A percentile compares a stretch with the other conserved stretches of the same genome.
Conservation (phyloP, 1,140 invertebrate genomes). For the Myzus persicae region DNA sequence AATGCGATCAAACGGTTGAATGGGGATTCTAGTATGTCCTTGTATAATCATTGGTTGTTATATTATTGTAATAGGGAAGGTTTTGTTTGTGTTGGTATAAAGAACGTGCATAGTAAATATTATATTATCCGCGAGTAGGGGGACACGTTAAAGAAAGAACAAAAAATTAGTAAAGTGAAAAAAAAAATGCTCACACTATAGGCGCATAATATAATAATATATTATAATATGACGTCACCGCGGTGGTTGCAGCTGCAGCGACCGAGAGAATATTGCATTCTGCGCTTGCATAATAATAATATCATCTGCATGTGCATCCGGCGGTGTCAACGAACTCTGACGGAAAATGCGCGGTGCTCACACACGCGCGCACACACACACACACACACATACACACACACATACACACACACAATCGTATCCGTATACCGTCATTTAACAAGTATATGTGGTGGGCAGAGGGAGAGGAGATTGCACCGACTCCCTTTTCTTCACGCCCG, state of each 20-base stretch:
- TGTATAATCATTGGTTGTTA: conserved; percentile 30
- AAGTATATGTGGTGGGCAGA: background rate
- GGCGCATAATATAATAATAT: background rate
- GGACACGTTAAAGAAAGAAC: background rate
- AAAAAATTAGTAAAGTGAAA: background rate
- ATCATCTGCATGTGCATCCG: conserved; percentile 40
- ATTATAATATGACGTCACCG: conserved; percentile 37
- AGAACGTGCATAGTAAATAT: background rate
- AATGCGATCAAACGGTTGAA: conserved; percentile 12
- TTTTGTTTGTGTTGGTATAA: background rate
- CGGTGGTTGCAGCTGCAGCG: background rate
- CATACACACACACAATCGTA: too few relatives aligned
- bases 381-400: background rate
- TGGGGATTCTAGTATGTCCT: conserved; percentile 6
- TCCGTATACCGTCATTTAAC: background rate
- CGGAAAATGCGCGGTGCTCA: background rate
- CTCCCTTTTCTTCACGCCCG: background rate
- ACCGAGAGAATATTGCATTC: conserved; percentile 8
- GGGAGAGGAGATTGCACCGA: background rate
- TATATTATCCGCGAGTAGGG: background rate
- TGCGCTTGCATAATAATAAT: conserved; percentile 46
- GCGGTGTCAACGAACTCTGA: conserved; percentile 34
- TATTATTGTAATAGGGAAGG: background rate
- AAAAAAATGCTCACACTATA: background rate
- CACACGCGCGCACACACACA: too few relatives aligned